These are phyloP conservation scores for Sander vitreus DNA, from an alignment of 2,113 vertebrate genomes.

Conservation along the genomic window DNA sequence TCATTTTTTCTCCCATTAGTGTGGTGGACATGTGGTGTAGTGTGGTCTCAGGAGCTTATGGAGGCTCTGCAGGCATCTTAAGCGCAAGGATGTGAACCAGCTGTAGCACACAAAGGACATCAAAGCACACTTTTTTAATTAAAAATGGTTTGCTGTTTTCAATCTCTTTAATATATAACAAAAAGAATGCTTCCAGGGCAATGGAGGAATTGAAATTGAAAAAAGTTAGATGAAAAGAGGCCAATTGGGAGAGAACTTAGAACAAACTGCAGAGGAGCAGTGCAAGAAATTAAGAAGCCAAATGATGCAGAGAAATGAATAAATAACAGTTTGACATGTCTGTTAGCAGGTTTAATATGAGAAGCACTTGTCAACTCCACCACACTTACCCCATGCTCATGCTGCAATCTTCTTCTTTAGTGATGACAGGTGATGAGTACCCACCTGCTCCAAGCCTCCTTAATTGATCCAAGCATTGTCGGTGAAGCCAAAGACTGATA, in stretches of 20 bases:
- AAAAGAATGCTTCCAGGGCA: neutral
- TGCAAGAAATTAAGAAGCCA: too few relatives aligned
- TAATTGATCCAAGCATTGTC: too few relatives aligned
- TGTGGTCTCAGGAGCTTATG: neutral
- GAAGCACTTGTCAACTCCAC: too few relatives aligned
- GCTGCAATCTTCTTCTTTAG: neutral
- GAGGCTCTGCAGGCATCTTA: neutral
- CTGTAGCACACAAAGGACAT: slow-evolving; percentile 11
- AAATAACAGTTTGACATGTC: neutral
- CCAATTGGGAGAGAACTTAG: neutral
- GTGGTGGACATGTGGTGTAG: neutral
- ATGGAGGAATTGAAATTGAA: neutral
- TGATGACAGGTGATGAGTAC: too few relatives aligned
- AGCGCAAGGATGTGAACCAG: neutral
- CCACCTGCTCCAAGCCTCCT: too few relatives aligned
- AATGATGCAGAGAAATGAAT: neutral
- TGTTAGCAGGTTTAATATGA: neutral
- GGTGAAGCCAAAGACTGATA: too few relatives aligned
- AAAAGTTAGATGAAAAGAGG: neutral
- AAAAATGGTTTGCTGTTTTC: slow-evolving; percentile 1
- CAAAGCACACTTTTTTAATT: slow-evolving; percentile 28
- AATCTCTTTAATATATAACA: slow-evolving; percentile 11
- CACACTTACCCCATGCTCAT: neutral
- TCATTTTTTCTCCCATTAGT: neutral
- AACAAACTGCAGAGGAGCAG: slow-evolving; percentile 7